phyloP scores from a whole-genome alignment of 2,113 vertebrate species.

The Phrynocephalus versicolor region DNA sequence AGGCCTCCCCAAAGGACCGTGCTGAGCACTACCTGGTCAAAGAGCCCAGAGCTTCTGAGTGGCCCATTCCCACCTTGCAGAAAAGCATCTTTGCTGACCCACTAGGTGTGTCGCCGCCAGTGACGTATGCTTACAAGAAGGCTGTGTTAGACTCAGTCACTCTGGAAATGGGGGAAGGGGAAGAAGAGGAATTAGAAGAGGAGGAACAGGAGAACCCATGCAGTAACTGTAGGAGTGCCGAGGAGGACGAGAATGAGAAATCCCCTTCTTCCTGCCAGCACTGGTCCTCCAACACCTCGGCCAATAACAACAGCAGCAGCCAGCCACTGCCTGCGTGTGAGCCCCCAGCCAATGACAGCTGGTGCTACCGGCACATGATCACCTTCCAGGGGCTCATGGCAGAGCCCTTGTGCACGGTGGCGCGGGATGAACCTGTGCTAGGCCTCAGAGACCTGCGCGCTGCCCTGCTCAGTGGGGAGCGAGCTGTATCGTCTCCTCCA shows the following conservation, averaged over 20 bases:
- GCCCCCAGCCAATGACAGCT: conserved; percentile 55
- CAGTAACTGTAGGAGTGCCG: background rate
- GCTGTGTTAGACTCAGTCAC: conserved; percentile 25
- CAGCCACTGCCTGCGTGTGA: conserved; percentile 35
- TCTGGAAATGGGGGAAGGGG: conserved; percentile 31
- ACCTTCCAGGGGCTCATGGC: conserved; percentile 54
- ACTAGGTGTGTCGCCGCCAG: conserved; percentile 71
- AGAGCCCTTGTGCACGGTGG: conserved; percentile 52
- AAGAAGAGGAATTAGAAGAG: accelerated
- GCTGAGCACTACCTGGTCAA: conserved; percentile 72
- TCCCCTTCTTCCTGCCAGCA: conserved; percentile 68
- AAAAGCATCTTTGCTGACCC: conserved; percentile 79
- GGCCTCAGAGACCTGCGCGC: conserved; percentile 19
- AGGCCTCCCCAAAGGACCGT: conserved; percentile 67
- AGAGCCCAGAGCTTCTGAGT: conserved; percentile 74
- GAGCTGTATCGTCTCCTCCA: background rate
- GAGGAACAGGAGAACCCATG: conserved; percentile 32
- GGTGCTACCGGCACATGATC: conserved; percentile 60
- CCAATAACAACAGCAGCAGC: conserved; percentile 83
- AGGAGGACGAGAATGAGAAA: conserved; percentile 65
- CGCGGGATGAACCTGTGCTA: conserved; percentile 46
- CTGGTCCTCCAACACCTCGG: conserved; percentile 85
- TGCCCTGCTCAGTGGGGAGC: conserved; percentile 18
- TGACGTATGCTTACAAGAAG: conserved; percentile 26
- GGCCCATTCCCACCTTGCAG: conserved; percentile 75